Base-by-base conservation (phyloP, 2,888 invertebrate species). In the Nomada fabriciana region DNA sequence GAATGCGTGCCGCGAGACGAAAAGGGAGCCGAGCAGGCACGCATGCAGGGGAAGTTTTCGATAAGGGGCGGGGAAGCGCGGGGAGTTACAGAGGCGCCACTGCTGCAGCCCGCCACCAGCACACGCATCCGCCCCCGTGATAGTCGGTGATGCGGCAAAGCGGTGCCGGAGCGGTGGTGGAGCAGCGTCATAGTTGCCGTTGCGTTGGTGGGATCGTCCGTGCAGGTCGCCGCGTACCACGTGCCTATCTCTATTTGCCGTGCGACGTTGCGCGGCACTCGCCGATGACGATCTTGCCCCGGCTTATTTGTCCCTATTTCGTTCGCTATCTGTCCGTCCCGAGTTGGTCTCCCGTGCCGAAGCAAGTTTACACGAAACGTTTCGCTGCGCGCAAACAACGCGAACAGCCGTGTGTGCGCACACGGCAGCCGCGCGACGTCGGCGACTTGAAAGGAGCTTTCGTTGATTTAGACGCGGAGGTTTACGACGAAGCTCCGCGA, bases 1-100 rank as follows among this genome's bases (percentile, higher is more conserved):
- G 92, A 91, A 92, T 93, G 93, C 92, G 92, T 92, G 90, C 89
- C 87, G 91, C 88, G 90, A 91, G 91, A 92, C 90, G 91, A 92
- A 92, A 93, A 92, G 91, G 92, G 93, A 91, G 86, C 88, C 86
- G 87, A 25, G 29, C 65, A 88, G 89, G 88, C 90, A 93, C 93
- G 93, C 93, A 93, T 91, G 92, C 92, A 93, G 93, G 93, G 93
- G 93, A 93, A 93, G 92, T 92, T 92, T 92, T 91, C 88, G 91
- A 90, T 85, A 79, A 84, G 85, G 84, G 86, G 87, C 84, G 90
- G 88, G 89, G 86, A 86, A 86, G 85, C 57, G 86, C 78, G 88
- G 81, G 80, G 76, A 72, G 87, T 94, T 94, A 9, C 93, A 94
- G 61, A 93, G 93, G 82, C 94, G 94, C 84, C 84, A 78, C 77